phyloP scores from a whole-genome alignment of 2,888 invertebrate genomes.

The Erebia palarica region DNA sequence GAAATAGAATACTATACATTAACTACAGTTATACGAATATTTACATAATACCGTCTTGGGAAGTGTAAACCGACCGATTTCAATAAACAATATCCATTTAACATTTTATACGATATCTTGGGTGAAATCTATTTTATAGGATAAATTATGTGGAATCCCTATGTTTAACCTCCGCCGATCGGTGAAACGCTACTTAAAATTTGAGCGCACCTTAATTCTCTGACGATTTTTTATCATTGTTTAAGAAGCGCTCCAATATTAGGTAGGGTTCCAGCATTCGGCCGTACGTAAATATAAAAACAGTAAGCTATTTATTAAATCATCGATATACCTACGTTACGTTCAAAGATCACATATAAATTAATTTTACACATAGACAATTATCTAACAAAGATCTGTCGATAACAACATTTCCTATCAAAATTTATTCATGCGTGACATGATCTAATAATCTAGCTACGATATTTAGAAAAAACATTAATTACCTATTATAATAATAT shows the following conservation, averaged over 20 bases:
- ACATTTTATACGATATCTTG: constrained; percentile 75
- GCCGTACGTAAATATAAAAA: constrained; percentile 68
- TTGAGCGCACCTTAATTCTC: background rate
- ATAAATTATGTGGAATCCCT: constrained; percentile 65
- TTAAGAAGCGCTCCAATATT: background rate
- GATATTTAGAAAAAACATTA: constrained; percentile 54
- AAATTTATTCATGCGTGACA: constrained; percentile 58
- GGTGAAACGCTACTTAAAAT: constrained; percentile 2
- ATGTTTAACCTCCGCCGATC: background rate
- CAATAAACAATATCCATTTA: constrained; percentile 78
- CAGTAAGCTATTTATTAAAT: constrained; percentile 71
- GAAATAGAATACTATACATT: constrained; percentile 82
- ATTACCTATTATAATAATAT: constrained; percentile 55
- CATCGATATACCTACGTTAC: constrained; percentile 55
- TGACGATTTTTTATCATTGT: background rate
- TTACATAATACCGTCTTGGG: constrained; percentile 80
- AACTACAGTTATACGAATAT: constrained; percentile 76
- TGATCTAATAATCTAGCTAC: constrained; percentile 70
- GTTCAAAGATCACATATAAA: constrained; percentile 69
- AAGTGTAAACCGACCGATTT: constrained; percentile 65
- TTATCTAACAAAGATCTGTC: constrained; percentile 70
- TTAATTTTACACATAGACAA: constrained; percentile 68
- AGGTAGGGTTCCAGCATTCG: background rate
- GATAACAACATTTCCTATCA: constrained; percentile 73
- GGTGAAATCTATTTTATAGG: constrained; percentile 64